These are phyloP conservation scores for Aramus guarauna DNA, from an alignment of 2,113 vertebrate genomes.

Conservation along the genomic window DNA sequence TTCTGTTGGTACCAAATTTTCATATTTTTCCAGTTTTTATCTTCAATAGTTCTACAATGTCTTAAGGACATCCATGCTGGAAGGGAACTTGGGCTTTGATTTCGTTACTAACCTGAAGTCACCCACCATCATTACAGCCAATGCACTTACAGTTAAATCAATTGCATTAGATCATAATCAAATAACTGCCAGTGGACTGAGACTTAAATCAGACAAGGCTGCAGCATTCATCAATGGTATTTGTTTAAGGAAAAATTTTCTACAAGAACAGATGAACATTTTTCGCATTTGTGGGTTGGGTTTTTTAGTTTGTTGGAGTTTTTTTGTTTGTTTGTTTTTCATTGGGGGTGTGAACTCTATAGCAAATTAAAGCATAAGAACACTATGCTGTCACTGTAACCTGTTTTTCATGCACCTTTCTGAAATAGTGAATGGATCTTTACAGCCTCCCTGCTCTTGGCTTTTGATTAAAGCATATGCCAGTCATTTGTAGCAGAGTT, in stretches of 20 bases:
- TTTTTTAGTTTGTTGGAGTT: neutral
- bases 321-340: too few species aligned
- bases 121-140: neutral
- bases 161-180: neutral
- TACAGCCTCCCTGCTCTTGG: neutral
- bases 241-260: neutral
- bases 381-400: neutral
- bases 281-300: neutral
- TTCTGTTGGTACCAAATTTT: neutral
- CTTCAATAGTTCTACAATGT: neutral
- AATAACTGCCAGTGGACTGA: neutral
- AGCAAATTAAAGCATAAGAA: neutral
- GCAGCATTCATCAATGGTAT: neutral
- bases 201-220: neutral
- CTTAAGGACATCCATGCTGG: neutral
- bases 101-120: neutral
- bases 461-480: neutral
- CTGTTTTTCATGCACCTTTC: neutral
- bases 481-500: neutral
- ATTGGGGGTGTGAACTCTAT: rapidly evolving
- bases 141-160: neutral
- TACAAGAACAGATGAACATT: neutral
- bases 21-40: neutral
- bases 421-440: neutral
- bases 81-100: neutral